Conservation (phyloP, 2,888 invertebrate genomes). For the Sphaeridia pumilis region DNA sequence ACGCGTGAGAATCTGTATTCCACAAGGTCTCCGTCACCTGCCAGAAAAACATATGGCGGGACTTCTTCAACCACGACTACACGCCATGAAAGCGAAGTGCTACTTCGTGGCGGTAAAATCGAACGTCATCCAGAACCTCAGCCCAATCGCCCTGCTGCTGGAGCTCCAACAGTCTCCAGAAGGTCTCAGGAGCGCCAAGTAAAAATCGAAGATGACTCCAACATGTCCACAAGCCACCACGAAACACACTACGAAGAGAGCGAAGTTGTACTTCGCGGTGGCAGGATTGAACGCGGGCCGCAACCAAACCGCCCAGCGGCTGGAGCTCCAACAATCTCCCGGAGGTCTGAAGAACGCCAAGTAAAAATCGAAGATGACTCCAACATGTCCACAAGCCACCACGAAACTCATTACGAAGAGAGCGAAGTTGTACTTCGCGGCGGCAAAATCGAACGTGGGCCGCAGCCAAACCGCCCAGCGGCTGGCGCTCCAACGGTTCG, state of each 20-base stretch:
- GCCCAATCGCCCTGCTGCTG: no score
- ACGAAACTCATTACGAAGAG: no score
- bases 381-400: neutral
- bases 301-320: neutral
- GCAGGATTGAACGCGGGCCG: neutral
- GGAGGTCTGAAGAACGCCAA: neutral
- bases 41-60: no score
- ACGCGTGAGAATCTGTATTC: no score
- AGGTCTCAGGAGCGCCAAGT: neutral
- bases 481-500: slow-evolving; percentile 5
- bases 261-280: neutral
- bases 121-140: slow-evolving; percentile 3
- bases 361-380: no score
- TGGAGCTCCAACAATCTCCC: neutral
- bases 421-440: slow-evolving; percentile 10
- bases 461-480: slow-evolving; percentile 7
- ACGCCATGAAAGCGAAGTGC: neutral
- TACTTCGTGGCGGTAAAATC: neutral
- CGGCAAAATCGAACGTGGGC: slow-evolving; percentile 7
- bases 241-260: no score
- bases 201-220: no score
- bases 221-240: neutral
- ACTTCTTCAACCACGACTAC: neutral
- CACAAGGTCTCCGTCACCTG: no score
- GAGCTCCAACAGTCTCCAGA: neutral